These are phyloP conservation scores for human DNA, from an alignment of 2,113 vertebrate genomes.

Conservation along the genomic window GRCh38 chr14:69454001-69454500, in stretches of 20 bases:
- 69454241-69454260: background rate
- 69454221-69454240: background rate
- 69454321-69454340: too few relatives aligned
- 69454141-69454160: background rate
- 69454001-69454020: background rate
- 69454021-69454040: background rate
- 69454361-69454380: too few relatives aligned
- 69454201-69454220: background rate
- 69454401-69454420: background rate
- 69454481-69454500: background rate
- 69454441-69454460: constrained; percentile 17
- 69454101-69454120: background rate
- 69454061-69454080: background rate
- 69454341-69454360: too few relatives aligned
- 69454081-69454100: background rate
- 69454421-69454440: background rate
- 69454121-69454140: background rate
- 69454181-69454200: background rate
- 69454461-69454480: background rate
- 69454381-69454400: too few relatives aligned
- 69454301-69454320: too few relatives aligned
- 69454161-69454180: background rate
- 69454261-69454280: background rate
- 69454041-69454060: background rate
- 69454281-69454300: too few relatives aligned